phyloP scores from a whole-genome alignment of 2,888 invertebrate species.

The Abrostola triplasia region DNA sequence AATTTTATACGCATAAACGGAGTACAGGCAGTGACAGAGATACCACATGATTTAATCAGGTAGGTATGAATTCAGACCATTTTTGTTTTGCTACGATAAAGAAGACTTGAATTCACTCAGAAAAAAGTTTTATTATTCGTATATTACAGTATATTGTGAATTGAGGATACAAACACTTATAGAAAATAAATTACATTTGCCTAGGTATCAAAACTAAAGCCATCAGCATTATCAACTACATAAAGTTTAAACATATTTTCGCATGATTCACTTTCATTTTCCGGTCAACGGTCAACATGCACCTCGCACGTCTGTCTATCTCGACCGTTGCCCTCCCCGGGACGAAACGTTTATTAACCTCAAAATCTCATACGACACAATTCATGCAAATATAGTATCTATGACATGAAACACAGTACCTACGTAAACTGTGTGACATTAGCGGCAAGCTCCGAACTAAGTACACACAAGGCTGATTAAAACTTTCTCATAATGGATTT shows the following conservation, averaged over 20 bases:
- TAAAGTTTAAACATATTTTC: conserved; percentile 26
- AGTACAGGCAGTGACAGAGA: conserved; percentile 12
- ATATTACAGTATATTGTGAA: too few relatives aligned
- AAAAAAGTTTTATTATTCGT: too few relatives aligned
- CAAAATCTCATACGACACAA: conserved; percentile 35
- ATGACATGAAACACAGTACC: conserved; percentile 51
- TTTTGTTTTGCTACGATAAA: too few relatives aligned
- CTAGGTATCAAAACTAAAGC: background rate
- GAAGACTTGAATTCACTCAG: too few relatives aligned
- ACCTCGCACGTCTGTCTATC: conserved; percentile 37
- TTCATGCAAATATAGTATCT: conserved; percentile 43
- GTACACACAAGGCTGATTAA: conserved; percentile 60
- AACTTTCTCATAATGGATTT: conserved; percentile 66
- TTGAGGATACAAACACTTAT: too few relatives aligned
- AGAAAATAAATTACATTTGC: too few relatives aligned
- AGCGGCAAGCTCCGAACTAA: conserved; percentile 54
- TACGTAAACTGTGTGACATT: conserved; percentile 61
- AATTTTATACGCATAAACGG: conserved; percentile 35
- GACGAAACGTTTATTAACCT: conserved; percentile 41
- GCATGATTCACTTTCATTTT: conserved; percentile 37
- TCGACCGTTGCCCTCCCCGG: conserved; percentile 30
- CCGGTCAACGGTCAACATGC: conserved; percentile 28
- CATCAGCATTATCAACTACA: conserved; percentile 11
- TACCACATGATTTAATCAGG: conserved; percentile 5
- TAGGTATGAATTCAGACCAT: conserved; percentile 20